phyloP scores from a whole-genome alignment of 2,888 invertebrate genomes.

The Villa cingulata region DNA sequence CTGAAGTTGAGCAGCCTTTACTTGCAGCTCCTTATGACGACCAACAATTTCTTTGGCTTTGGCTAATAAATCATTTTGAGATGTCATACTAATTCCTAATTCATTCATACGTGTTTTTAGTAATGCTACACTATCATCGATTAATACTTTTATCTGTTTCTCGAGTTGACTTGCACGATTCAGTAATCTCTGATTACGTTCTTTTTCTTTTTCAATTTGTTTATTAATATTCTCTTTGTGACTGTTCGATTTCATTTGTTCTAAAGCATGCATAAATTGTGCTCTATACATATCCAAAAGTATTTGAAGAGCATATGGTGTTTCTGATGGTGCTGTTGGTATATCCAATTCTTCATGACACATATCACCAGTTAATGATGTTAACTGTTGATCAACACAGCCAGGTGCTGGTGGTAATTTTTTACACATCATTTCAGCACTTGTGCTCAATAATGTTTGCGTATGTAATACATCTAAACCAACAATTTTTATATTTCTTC shows the following conservation, averaged over 20 bases:
- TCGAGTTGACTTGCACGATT: constrained; percentile 80
- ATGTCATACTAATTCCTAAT: constrained; percentile 75
- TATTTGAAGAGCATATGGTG: constrained; percentile 77
- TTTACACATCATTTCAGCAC: constrained; percentile 55
- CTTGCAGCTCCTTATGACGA: constrained; percentile 82
- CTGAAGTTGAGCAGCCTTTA: constrained; percentile 74
- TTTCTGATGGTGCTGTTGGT: constrained; percentile 59
- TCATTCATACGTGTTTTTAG: constrained; percentile 83
- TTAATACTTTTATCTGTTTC: constrained; percentile 82
- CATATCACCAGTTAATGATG: constrained; percentile 56
- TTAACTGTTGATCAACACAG: constrained; percentile 80
- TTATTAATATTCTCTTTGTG: constrained; percentile 57
- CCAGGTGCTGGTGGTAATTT: constrained; percentile 79
- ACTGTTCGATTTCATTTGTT: constrained; percentile 66
- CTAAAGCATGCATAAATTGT: constrained; percentile 73
- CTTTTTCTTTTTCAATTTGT: constrained; percentile 73
- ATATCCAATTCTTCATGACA: constrained; percentile 74
- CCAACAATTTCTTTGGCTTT: constrained; percentile 88
- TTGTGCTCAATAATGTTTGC: constrained; percentile 76
- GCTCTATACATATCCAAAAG: constrained; percentile 71
- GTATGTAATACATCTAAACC: constrained; percentile 80
- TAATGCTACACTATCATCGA: constrained; percentile 80
- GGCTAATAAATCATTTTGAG: constrained; percentile 69
- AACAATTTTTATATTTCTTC: constrained; percentile 61
- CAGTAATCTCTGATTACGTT: constrained; percentile 66